These are phyloP conservation scores for Metallyticus violacea DNA, from an alignment of 2,888 invertebrate species.

Conservation along the genomic window DNA sequence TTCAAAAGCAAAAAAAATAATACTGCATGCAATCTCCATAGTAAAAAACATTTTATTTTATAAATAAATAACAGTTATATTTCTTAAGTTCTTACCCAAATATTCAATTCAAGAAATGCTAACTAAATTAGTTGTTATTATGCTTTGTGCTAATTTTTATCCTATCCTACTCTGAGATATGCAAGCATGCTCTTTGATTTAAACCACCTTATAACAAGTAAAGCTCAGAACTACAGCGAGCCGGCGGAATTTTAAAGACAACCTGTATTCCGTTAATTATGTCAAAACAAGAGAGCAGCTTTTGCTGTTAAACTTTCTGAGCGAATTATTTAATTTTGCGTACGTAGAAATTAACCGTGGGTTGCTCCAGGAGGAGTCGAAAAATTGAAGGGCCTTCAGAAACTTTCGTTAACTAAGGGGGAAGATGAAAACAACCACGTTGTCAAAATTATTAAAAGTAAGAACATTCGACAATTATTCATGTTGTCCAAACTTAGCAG, in stretches of 20 bases:
- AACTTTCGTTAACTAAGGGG: not conserved
- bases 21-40: too few relatives aligned
- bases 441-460: not conserved
- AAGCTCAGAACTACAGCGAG: not conserved
- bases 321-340: not conserved
- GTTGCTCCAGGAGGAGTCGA: not conserved
- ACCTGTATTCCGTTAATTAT: not conserved
- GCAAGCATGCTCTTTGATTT: too few relatives aligned
- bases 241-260: not conserved
- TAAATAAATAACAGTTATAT: too few relatives aligned
- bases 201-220: too few relatives aligned
- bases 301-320: not conserved
- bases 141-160: too few relatives aligned
- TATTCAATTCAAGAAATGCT: too few relatives aligned
- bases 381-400: not conserved
- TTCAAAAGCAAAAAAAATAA: too few relatives aligned
- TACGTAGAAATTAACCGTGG: not conserved
- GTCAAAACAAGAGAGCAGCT: not conserved
- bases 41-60: too few relatives aligned
- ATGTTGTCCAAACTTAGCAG: not conserved
- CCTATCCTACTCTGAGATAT: too few relatives aligned
- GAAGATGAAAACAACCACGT: not conserved
- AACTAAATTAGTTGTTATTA: too few relatives aligned
- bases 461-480: not conserved
- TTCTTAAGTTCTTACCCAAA: too few relatives aligned